Evolutionary conservation across 1,140 invertebrate genomes (phyloP).

Genomic region (Anoplophora glabripennis): DNA sequence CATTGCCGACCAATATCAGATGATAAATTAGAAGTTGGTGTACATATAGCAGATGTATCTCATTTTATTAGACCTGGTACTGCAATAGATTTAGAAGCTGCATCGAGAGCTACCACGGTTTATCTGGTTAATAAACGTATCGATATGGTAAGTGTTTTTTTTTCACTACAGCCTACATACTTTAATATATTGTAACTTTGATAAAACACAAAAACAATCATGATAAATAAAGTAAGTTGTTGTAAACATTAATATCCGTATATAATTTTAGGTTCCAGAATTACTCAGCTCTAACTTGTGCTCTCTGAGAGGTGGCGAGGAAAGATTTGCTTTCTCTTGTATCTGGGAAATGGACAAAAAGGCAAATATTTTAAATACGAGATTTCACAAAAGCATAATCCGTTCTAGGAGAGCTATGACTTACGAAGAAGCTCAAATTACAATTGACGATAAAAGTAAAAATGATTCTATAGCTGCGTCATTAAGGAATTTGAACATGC

Average conservation of each 20-base stretch:
- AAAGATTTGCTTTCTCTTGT: slow-evolving; percentile 90
- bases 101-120: slow-evolving; percentile 81
- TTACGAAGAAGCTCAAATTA: slow-evolving; percentile 92
- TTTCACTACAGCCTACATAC: background rate
- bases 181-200: no score
- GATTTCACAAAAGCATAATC: slow-evolving; percentile 93
- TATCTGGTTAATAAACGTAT: slow-evolving; percentile 87
- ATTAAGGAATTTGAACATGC: slow-evolving; percentile 74
- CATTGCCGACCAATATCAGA: slow-evolving; percentile 79
- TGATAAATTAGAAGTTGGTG: slow-evolving; percentile 84
- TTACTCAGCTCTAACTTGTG: slow-evolving; percentile 90
- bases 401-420: slow-evolving; percentile 84
- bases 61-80: slow-evolving; percentile 89
- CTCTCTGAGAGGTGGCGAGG: slow-evolving; percentile 80
- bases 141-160: slow-evolving; percentile 74
- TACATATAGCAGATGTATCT: slow-evolving; percentile 94
- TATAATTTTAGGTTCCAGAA: slow-evolving; percentile 55
- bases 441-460: slow-evolving; percentile 79
- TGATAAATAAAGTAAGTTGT: no score
- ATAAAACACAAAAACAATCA: no score
- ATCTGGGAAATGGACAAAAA: slow-evolving; percentile 87
- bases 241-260: no score
- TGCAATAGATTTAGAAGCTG: slow-evolving; percentile 85
- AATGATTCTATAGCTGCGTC: slow-evolving; percentile 74
- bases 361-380: slow-evolving; percentile 79